Evolutionary conservation across 2,797 vertebrate genomes (phyloP), one percentile per base, ranked within the genome.

Genomic region (Hyperoplus immaculatus): DNA sequence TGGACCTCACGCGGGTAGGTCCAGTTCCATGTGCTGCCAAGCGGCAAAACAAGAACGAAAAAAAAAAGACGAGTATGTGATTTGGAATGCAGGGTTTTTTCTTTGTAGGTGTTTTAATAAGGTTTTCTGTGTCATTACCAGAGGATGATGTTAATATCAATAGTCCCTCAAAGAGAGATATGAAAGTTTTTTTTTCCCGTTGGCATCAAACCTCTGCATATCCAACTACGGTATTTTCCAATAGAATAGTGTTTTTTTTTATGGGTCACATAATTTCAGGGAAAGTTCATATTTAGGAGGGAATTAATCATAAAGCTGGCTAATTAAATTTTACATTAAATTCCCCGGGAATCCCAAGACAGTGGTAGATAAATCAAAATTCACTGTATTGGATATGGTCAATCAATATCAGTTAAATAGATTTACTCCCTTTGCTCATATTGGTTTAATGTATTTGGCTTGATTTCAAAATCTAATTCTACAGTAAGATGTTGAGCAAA

Each of bases 1-100:
- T 99, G 98, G 98, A 99, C 91, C 96, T 99, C 91, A 99, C 98
- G 0, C 95, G 98, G 94, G 98, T 99, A 93, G 87, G 93, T 87
- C 60, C 4, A 80, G 77, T 92, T 91, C 85, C 87, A 65, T 3
- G 4, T 16, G 1, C 56, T 9, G 8, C 41, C 49, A 21, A 11
- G 41, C 38, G 29, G 57, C 64, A 8, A 59, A 78, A 65, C 55
- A 11, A 43, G 3, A 10, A 36, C n/a, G 16, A 12, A 4, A 12
- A 16, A 18, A 53, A 53, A 16, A 53, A 8, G 16, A 18, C 50
- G 29, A 29, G 29, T 29, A 53, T 7, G 7, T n/a, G 8, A 53
- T 8, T n/a, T 12, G 14, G 4, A 12, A 29, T 29, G 29, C 29
- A 29, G 29, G 29, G 29, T 12, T 38, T 3, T 21, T 14, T 36